phyloP scores from a whole-genome alignment of 2,888 invertebrate species.

The Conistra vaccinii region DNA sequence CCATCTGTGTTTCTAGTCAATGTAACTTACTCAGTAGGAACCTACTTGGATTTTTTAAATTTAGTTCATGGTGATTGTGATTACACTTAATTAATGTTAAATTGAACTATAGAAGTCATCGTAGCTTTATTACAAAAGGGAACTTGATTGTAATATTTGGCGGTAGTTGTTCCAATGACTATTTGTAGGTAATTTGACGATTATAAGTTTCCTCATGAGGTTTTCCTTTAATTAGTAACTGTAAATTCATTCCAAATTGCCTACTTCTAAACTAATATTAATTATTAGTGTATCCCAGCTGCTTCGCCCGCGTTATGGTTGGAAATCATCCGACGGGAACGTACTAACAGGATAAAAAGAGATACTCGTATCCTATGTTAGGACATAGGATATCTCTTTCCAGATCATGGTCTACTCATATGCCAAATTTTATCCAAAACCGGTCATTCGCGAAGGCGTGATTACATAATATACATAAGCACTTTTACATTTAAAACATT shows the following conservation, averaged over 20 bases:
- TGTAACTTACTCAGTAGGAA: too few species aligned
- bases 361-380: too few species aligned
- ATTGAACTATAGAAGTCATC: not conserved
- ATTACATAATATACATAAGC: too few species aligned
- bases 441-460: not conserved
- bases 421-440: not conserved
- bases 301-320: not conserved
- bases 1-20: too few species aligned
- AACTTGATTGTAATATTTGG: not conserved
- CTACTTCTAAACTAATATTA: not conserved
- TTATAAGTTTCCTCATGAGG: slow-evolving; percentile 1
- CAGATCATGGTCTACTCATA: not conserved
- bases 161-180: not conserved
- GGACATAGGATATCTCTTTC: too few species aligned
- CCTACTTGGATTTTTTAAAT: not conserved
- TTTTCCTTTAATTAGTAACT: slow-evolving; percentile 10
- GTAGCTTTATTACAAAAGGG: not conserved
- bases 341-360: not conserved
- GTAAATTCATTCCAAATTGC: not conserved
- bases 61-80: not conserved
- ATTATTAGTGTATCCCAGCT: not conserved
- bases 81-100: not conserved
- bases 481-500: not conserved
- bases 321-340: not conserved
- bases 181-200: not conserved